These are phyloP conservation scores for Mechanitis messenoides DNA, from an alignment of 2,888 invertebrate species.

Conservation along the genomic window DNA sequence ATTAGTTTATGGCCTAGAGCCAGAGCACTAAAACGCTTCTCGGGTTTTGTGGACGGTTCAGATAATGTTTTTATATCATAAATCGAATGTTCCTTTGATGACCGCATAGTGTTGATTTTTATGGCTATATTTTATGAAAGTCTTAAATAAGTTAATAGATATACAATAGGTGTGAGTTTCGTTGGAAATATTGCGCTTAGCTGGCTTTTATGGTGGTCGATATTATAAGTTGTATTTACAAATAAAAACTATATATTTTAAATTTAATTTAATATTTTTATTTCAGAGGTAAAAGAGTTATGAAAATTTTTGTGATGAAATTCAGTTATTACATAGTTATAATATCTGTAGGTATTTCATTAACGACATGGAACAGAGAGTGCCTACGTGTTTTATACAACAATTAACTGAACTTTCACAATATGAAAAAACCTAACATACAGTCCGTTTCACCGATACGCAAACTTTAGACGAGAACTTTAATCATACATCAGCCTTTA, in stretches of 20 bases:
- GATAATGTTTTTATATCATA: constrained; percentile 23
- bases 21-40: constrained; percentile 27
- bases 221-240: too few relatives aligned
- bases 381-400: too few relatives aligned
- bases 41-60: constrained; percentile 13
- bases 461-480: constrained; percentile 44
- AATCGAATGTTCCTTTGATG: constrained; percentile 19
- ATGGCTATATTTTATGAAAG: background rate
- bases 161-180: background rate
- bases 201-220: too few relatives aligned
- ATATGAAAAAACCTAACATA: constrained; percentile 20
- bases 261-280: too few relatives aligned
- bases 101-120: constrained; percentile 8
- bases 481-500: constrained; percentile 56
- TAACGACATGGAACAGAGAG: too few relatives aligned
- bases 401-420: background rate
- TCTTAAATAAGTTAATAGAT: background rate
- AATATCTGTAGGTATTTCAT: too few relatives aligned
- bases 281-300: too few relatives aligned
- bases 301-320: too few relatives aligned
- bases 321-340: too few relatives aligned
- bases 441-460: constrained; percentile 24
- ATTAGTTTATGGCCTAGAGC: constrained; percentile 63
- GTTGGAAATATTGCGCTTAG: background rate
- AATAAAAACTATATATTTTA: too few relatives aligned